Conservation (phyloP, 2,797 vertebrate species). For the Thunnus albacares region DNA sequence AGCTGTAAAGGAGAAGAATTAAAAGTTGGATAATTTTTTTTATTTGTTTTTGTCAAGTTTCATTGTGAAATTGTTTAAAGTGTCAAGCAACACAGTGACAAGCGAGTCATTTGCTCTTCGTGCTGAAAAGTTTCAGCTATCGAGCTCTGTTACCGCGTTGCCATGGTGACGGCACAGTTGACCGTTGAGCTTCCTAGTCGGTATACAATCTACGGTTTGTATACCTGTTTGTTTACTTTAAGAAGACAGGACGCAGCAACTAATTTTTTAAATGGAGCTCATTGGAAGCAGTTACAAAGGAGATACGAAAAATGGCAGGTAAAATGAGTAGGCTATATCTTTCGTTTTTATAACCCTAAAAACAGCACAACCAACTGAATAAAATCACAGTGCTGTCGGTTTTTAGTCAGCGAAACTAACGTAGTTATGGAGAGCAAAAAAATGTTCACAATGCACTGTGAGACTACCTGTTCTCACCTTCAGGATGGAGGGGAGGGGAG, state of each 20-base stretch:
- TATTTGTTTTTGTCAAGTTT: background rate
- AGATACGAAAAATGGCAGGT: slow-evolving; percentile 85
- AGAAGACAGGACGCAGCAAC: background rate
- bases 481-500: slow-evolving; percentile 92
- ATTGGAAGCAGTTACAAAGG: slow-evolving; percentile 87
- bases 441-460: background rate
- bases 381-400: background rate
- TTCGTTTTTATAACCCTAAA: background rate
- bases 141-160: slow-evolving; percentile 43
- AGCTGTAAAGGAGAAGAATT: background rate
- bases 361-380: background rate
- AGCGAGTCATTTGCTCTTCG: accelerated
- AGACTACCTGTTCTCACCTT: background rate
- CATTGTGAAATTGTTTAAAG: accelerated
- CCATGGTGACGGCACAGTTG: slow-evolving; percentile 70
- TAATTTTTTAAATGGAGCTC: slow-evolving; percentile 83
- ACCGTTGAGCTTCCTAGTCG: accelerated
- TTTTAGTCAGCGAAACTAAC: too few relatives aligned
- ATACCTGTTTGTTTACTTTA: background rate
- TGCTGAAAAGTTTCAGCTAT: background rate
- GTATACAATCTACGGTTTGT: background rate
- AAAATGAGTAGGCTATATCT: slow-evolving; percentile 32
- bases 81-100: background rate
- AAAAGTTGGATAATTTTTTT: accelerated
- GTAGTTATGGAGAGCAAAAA: background rate